Conservation (phyloP, 2,888 invertebrate genomes). For the Parapristionchus giblindavisi region DNA sequence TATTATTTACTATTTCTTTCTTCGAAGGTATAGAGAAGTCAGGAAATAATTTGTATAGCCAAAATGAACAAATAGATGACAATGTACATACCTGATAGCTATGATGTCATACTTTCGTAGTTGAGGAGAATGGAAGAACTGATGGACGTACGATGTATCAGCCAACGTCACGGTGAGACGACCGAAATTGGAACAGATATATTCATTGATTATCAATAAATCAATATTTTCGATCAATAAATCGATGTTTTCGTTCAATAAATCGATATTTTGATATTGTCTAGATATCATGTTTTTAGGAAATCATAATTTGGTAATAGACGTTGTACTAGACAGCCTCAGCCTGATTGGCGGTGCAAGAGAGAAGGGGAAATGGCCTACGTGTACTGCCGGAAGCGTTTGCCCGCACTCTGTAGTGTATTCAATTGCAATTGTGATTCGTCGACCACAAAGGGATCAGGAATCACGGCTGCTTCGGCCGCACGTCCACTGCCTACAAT, state of each 20-base stretch:
- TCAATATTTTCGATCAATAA: background rate
- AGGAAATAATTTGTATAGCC: no score
- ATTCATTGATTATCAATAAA: background rate
- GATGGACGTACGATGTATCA: conserved; percentile 53
- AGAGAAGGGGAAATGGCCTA: conserved; percentile 3
- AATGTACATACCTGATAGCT: conserved; percentile 6
- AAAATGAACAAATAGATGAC: no score
- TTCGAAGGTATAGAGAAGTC: no score
- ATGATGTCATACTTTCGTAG: conserved; percentile 40
- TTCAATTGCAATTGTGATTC: conserved; percentile 53
- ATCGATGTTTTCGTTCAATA: background rate
- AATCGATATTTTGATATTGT: background rate
- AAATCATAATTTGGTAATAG: no score
- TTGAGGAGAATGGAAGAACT: conserved; percentile 52
- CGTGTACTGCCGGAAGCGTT: conserved; percentile 67
- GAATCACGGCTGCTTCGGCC: conserved; percentile 47
- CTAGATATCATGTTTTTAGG: no score
- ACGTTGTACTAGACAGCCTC: background rate
- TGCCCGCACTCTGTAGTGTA: conserved; percentile 55
- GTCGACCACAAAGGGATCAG: conserved; percentile 67
- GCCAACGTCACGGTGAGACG: conserved; percentile 55
- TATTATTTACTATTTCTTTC: no score
- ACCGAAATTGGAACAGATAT: conserved; percentile 34
- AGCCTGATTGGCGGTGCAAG: background rate
- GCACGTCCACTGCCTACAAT: conserved; percentile 16